phyloP scores from a whole-genome alignment of 2,888 invertebrate species.

The Piscicola geometra region DNA sequence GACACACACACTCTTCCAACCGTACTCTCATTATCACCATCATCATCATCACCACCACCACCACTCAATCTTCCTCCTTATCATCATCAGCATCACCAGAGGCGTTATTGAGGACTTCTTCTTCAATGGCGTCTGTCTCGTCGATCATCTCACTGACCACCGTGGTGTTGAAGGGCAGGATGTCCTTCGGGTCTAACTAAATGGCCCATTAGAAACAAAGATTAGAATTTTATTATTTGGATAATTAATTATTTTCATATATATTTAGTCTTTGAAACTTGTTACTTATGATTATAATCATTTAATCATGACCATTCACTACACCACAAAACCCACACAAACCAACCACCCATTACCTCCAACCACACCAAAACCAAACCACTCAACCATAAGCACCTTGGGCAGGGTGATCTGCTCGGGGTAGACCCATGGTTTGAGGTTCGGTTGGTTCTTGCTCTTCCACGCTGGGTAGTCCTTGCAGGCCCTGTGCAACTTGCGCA shows the following conservation, averaged over 20 bases:
- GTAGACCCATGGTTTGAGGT: conserved; percentile 78
- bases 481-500: conserved; percentile 63
- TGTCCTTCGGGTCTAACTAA: conserved; percentile 6
- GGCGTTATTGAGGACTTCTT: conserved; percentile 6
- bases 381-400: background rate
- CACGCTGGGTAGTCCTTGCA: conserved; percentile 74
- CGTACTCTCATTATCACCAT: too few species aligned
- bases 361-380: background rate
- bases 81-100: conserved; percentile 1
- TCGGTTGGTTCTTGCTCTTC: conserved; percentile 72
- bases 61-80: too few species aligned
- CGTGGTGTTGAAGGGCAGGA: conserved; percentile 21
- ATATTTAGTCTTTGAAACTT: too few species aligned
- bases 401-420: conserved; percentile 76
- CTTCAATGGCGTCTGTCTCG: conserved; percentile 35
- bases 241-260: too few species aligned
- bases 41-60: too few species aligned
- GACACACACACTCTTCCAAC: too few species aligned
- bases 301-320: too few species aligned
- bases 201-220: too few species aligned
- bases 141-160: conserved; percentile 32
- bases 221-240: too few species aligned
- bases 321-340: too few species aligned
- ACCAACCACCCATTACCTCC: too few species aligned
- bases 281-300: too few species aligned